Base-by-base conservation (phyloP, 2,888 invertebrate genomes). In the Dendrolimus houi region DNA sequence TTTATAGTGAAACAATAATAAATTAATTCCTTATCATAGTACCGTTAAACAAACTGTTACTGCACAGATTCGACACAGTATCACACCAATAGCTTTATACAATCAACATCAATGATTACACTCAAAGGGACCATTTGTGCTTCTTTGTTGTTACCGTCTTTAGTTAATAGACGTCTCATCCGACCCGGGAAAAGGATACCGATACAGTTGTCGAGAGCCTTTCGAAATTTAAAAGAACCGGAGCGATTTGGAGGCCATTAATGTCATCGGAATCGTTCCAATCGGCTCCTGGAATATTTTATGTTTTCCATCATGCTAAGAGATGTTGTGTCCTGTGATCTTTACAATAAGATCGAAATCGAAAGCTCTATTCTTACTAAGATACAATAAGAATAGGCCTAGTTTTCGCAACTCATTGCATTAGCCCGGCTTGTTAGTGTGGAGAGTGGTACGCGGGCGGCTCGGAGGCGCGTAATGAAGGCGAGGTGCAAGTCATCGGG, bases 361-460 rank as follows among this genome's bases (percentile, higher is more conserved):
- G 67, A 62, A 62, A 63, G 64, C 57, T 58, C 60, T 55, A 47
- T 9, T 56, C 53, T 53, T 63, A 61, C 63, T 59, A 59, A 64
- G 60, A 58, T 57, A 12, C 53, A 66, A 61, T 70, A 67, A 67
- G 64, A 68, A 69, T 67, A 69, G 67, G 68, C 65, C 66, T 70
- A 72, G 70, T 71, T 84, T 90, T 87, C 85, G 88, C 90, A 87
- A 90, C 75, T 90, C 90, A 90, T 82, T 87, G 89, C 87, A 88
- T 89, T 89, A 88, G 84, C 87, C 75, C 67, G 83, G 87, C 90
- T 90, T 88, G 90, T 90, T 90, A 90, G 88, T 85, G 80, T 70
- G 66, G 70, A 69, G 68, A 69, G 73, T 72, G 71, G 72, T 68
- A 71, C 64, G 70, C 70, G 68, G 70, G 73, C 74, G 71, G 72